Base-by-base conservation (phyloP, 2,888 invertebrate species). In the Alloscopus bannaensis region DNA sequence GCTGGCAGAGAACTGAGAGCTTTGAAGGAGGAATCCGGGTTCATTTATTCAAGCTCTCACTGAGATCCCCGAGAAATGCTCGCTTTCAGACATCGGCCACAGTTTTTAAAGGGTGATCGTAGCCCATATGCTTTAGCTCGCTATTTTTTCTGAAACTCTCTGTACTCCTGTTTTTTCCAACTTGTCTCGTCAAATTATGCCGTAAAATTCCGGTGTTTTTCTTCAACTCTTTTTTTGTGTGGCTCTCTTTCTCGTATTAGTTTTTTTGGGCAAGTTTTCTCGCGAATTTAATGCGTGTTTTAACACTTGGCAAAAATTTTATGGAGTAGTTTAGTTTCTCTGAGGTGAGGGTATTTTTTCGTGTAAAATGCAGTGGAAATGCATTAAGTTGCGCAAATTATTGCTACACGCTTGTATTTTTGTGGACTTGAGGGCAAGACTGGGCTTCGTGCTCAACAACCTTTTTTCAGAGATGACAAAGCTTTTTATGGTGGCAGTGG, bases 361-460 rank as follows among this genome's bases (percentile, higher is more conserved):
- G n/a, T n/a, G n/a, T n/a, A n/a, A n/a, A n/a, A n/a, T n/a, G n/a
- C n/a, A n/a, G n/a, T n/a, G n/a, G n/a, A n/a, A n/a, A n/a, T n/a
- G n/a, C n/a, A n/a, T n/a, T n/a, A n/a, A n/a, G n/a, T n/a, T n/a
- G n/a, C n/a, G n/a, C n/a, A n/a, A n/a, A n/a, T n/a, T n/a, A n/a
- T n/a, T n/a, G n/a, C n/a, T n/a, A n/a, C n/a, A n/a, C n/a, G n/a
- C n/a, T n/a, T n/a, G n/a, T n/a, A n/a, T n/a, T n/a, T n/a, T n/a
- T n/a, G n/a, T n/a, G n/a, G n/a, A n/a, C n/a, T n/a, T n/a, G n/a
- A n/a, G n/a, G n/a, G n/a, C n/a, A n/a, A n/a, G n/a, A n/a, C n/a
- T n/a, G n/a, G n/a, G n/a, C 42, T 42, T 70, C 70, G 70, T 70
- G 70, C 59, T 70, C 70, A 70, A 70, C 70, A 70, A 70, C 59